These are phyloP conservation scores for Neoscelio sp. DNA, from an alignment of 2,888 invertebrate species.

Conservation along the genomic window DNA sequence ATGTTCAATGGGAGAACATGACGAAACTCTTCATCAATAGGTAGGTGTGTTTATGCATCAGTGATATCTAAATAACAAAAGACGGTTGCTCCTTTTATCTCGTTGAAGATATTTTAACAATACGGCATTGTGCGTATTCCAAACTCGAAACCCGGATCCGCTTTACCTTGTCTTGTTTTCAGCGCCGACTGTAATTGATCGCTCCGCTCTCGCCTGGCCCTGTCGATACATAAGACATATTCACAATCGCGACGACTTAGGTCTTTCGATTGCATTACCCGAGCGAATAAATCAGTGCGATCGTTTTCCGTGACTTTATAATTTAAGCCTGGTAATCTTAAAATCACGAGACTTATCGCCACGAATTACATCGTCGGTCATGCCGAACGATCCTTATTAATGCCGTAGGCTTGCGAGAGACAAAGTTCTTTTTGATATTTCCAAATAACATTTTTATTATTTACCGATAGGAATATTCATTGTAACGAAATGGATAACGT, in stretches of 20 bases:
- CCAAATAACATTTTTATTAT: slow-evolving; percentile 29
- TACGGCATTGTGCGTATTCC: slow-evolving; percentile 47
- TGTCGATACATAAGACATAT: slow-evolving; percentile 46
- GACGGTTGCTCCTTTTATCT: no score
- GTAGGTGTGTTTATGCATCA: no score
- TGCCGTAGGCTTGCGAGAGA: slow-evolving; percentile 12
- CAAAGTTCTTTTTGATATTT: background rate
- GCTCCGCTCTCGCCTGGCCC: slow-evolving; percentile 28
- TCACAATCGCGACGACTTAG: slow-evolving; percentile 56
- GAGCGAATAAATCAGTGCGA: slow-evolving; percentile 61
- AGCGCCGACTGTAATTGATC: slow-evolving; percentile 60
- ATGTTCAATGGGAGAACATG: no score
- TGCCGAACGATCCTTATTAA: slow-evolving; percentile 53
- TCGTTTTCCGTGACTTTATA: slow-evolving; percentile 63
- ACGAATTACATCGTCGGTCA: slow-evolving; percentile 48
- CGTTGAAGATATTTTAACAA: slow-evolving; percentile 55
- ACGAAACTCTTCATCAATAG: no score
- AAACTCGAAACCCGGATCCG: slow-evolving; percentile 58
- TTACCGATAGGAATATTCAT: slow-evolving; percentile 2
- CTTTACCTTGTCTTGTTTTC: slow-evolving; percentile 58
- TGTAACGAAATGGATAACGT: no score
- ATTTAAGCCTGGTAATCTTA: slow-evolving; percentile 47
- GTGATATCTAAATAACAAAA: no score
- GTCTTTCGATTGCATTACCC: slow-evolving; percentile 61
- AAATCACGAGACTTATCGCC: slow-evolving; percentile 57